Evolutionary conservation across 37 sponge, comb jelly and placozoan species (phyloP).

Genomic region (Aphrocallistes beatrix): DNA sequence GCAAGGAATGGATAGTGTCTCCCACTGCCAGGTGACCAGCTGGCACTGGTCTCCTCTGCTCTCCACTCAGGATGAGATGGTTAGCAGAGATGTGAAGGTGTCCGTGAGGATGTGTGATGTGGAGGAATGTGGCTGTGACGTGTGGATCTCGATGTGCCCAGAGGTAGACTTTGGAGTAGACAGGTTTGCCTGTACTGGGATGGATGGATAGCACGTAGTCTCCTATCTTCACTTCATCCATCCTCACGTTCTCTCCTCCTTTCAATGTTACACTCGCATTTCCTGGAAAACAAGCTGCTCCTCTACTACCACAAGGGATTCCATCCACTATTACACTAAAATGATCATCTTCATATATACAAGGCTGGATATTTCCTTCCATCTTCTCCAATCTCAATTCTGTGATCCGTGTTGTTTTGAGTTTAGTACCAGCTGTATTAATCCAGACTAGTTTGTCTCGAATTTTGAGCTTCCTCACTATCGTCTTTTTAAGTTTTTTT

Average conservation of each 20-base stretch:
- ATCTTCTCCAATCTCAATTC: neutral
- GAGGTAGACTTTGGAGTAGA: slow-evolving; percentile 9
- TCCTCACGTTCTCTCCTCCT: slow-evolving; percentile 1
- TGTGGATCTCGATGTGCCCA: slow-evolving; percentile 14
- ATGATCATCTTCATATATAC: neutral
- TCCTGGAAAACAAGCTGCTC: neutral
- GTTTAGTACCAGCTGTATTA: neutral
- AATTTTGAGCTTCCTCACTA: neutral
- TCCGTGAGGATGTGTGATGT: slow-evolving; percentile 20
- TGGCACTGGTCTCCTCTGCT: slow-evolving; percentile 6
- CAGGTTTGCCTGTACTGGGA: slow-evolving; percentile 9
- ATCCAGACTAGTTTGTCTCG: neutral
- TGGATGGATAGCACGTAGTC: slow-evolving; percentile 8
- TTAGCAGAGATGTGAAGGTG: slow-evolving; percentile 12
- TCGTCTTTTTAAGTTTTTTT: neutral
- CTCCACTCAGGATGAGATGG: slow-evolving; percentile 14
- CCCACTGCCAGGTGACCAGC: neutral
- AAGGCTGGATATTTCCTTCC: neutral
- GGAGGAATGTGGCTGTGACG: slow-evolving; percentile 19
- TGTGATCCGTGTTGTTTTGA: neutral
- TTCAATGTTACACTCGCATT: neutral
- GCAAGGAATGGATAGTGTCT: neutral
- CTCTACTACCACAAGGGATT: neutral
- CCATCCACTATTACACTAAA: neutral
- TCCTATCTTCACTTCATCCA: slow-evolving; percentile 18